Base-by-base conservation (phyloP, 1,140 invertebrate species). In the Drosophila pachea region DNA sequence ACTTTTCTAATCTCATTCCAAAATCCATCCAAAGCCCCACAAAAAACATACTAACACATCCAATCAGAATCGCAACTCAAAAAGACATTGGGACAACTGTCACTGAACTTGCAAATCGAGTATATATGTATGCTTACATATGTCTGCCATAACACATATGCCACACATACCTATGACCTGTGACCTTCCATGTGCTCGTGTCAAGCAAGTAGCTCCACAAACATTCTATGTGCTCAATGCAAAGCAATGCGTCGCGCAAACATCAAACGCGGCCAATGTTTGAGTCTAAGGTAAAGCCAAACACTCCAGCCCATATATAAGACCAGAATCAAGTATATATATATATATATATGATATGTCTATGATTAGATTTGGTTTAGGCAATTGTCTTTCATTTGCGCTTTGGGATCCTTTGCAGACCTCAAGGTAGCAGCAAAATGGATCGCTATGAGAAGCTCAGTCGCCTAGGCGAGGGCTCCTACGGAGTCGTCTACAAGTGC, bases 401-500 rank as follows among this genome's bases (percentile, higher is more conserved):
- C 2, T 53, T 9, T 5, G n/a, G 1, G 7, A 53, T 31, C 68
- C 16, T 38, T 88, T 86, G 16, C 77, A 96, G 95, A 90, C 94
- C 95, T 77, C 93, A 95, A 87, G 95, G 95, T 78, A 96, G 95
- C 84, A 94, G 95, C 89, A 93, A 94, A 76, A 99, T 99, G 98
- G 98, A 99, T 90, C 94, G 98, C 62, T 99, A 99, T 91, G 98
- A 99, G 90, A 98, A 97, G 90, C 91, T 99, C 12, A 94, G 93
- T 45, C 98, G 98, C 87, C 94, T 99, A 38, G 98, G 98, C 64
- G 98, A 99, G 91, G 98, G 98, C 58, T 98, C 97, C 43, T 99
- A 99, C 90, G 98, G 98, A 7, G 94, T 99, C 61, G 98, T 99
- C 49, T 99, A 99, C 92, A 99, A 99, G 90, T 99, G 98, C 90